Evolutionary conservation across 2,888 invertebrate species (phyloP).

Genomic region (Hoplodrina blanda): DNA sequence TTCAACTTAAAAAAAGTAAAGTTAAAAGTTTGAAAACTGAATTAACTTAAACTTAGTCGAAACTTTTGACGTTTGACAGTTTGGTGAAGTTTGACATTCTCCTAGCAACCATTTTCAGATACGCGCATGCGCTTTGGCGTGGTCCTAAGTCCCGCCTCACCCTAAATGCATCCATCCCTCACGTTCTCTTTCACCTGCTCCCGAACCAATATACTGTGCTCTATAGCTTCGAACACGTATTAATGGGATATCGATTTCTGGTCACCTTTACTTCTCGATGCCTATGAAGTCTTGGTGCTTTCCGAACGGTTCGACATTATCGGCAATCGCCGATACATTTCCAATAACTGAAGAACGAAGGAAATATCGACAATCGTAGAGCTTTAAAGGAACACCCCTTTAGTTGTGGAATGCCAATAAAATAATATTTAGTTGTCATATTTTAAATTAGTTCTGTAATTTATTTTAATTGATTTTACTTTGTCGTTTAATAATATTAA

Average conservation of each 20-base stretch:
- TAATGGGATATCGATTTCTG: constrained; percentile 89
- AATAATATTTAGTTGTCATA: neutral
- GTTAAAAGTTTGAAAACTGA: neutral
- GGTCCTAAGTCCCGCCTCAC: constrained; percentile 44
- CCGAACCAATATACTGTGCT: constrained; percentile 80
- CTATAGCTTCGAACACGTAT: constrained; percentile 85
- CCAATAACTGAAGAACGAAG: constrained; percentile 74
- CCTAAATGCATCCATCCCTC: constrained; percentile 76
- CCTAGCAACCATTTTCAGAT: constrained; percentile 11
- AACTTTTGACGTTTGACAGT: neutral
- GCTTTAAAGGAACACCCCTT: constrained; percentile 36
- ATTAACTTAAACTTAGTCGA: neutral
- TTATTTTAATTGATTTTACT: neutral
- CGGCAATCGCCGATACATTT: constrained; percentile 89
- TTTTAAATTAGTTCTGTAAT: constrained; percentile 6
- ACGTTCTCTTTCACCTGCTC: constrained; percentile 78
- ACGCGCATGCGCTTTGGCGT: constrained; percentile 51
- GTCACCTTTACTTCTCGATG: constrained; percentile 80
- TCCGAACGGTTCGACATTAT: constrained; percentile 91
- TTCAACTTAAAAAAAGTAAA: neutral
- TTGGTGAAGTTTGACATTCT: constrained; percentile 30
- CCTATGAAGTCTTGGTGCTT: constrained; percentile 88
- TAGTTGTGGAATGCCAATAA: neutral
- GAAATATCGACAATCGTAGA: constrained; percentile 71
- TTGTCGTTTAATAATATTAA: too few species aligned